These are phyloP conservation scores for Xestia sexstrigata DNA, from an alignment of 2,888 invertebrate species.

Conservation along the genomic window DNA sequence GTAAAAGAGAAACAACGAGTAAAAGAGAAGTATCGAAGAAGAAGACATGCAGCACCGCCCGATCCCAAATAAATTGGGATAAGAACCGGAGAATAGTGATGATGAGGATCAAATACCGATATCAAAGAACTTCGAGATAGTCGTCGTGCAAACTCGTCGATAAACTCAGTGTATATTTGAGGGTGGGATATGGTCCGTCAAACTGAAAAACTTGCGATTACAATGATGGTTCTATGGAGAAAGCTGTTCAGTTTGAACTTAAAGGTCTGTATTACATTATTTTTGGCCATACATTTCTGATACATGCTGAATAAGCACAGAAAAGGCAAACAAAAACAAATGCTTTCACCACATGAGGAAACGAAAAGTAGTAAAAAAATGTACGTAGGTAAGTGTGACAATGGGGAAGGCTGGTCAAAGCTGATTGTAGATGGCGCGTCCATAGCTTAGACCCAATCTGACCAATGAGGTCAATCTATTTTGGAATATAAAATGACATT, in stretches of 20 bases:
- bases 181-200: neutral
- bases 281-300: no score
- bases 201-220: neutral
- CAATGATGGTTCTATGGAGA: neutral
- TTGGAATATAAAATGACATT: no score
- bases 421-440: no score
- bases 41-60: no score
- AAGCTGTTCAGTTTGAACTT: neutral
- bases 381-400: neutral
- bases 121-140: neutral
- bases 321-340: neutral
- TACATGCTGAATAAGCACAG: no score
- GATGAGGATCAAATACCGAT: neutral
- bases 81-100: no score
- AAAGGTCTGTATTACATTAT: neutral
- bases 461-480: no score
- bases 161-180: neutral
- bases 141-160: neutral
- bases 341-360: neutral
- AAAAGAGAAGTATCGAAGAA: no score
- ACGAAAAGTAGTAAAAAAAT: neutral
- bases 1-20: no score
- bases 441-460: no score
- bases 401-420: no score
- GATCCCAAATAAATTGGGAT: no score